phyloP scores from a whole-genome alignment of 1,140 invertebrate species.

The Steinernema khuongi region DNA sequence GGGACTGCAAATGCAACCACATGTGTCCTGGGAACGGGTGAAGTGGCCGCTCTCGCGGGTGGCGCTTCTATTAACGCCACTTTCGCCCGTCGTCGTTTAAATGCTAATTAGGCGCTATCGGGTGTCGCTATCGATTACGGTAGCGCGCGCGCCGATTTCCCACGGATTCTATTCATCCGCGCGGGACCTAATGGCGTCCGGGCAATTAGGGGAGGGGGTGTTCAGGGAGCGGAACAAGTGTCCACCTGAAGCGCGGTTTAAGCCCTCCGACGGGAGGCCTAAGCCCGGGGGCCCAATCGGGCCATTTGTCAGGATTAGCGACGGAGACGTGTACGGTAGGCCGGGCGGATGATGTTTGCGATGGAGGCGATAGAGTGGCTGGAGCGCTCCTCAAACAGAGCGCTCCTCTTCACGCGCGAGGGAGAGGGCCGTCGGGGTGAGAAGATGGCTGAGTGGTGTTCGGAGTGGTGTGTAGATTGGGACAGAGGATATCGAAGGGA shows the following conservation, averaged over 20 bases:
- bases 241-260: slow-evolving; percentile 7
- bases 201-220: background rate
- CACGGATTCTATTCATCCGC: background rate
- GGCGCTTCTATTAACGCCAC: background rate
- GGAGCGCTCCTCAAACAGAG: background rate
- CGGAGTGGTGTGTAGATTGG: no score
- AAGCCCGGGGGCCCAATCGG: background rate
- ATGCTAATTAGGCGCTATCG: slow-evolving; percentile 15
- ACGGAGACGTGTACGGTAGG: background rate
- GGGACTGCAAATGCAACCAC: slow-evolving; percentile 7
- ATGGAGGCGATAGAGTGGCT: background rate
- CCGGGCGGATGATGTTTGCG: background rate
- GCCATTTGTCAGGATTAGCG: background rate
- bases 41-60: background rate
- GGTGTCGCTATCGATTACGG: background rate
- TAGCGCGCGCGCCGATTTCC: slow-evolving; percentile 3
- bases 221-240: background rate
- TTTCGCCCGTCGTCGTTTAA: background rate
- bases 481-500: no score
- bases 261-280: background rate
- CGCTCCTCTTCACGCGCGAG: no score
- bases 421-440: no score
- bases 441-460: no score
- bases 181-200: background rate
- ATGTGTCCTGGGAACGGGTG: background rate